Conservation (phyloP, 2,888 invertebrate species). For the Brenthis daphne region DNA sequence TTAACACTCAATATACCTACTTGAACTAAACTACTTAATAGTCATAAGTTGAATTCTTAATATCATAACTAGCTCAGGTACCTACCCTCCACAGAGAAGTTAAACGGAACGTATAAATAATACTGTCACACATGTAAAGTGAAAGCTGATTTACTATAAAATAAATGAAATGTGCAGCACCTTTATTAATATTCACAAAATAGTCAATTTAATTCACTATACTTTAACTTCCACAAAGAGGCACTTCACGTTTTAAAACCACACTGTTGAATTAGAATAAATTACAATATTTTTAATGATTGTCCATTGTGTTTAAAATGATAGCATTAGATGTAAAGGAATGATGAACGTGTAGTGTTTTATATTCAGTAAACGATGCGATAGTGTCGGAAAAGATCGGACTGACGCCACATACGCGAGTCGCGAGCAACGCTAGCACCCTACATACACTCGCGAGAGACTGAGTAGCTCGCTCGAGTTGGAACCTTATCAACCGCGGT, state of each 20-base stretch:
- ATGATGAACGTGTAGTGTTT: slow-evolving; percentile 31
- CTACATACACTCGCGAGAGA: slow-evolving; percentile 36
- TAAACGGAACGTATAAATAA: slow-evolving; percentile 8
- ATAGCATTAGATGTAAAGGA: slow-evolving; percentile 26
- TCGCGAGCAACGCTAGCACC: slow-evolving; percentile 28
- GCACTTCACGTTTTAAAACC: slow-evolving; percentile 27
- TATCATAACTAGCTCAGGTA: background rate
- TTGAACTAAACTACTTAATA: background rate
- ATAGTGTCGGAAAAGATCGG: slow-evolving; percentile 34
- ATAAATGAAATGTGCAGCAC: slow-evolving; percentile 12
- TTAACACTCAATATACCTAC: background rate
- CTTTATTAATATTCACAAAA: slow-evolving; percentile 28
- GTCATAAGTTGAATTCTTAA: background rate
- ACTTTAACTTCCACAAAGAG: slow-evolving; percentile 21
- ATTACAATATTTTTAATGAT: slow-evolving; percentile 38
- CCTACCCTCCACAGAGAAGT: background rate
- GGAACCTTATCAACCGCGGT: slow-evolving; percentile 30
- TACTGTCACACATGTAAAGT: background rate
- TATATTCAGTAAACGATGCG: slow-evolving; percentile 24
- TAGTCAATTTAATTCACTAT: slow-evolving; percentile 18
- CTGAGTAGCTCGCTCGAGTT: slow-evolving; percentile 31
- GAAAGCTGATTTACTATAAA: background rate
- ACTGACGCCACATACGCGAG: slow-evolving; percentile 27
- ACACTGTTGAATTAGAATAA: slow-evolving; percentile 34
- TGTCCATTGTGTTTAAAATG: slow-evolving; percentile 39